Conservation (phyloP, 2,797 vertebrate genomes). For the Synanceia verrucosa region DNA sequence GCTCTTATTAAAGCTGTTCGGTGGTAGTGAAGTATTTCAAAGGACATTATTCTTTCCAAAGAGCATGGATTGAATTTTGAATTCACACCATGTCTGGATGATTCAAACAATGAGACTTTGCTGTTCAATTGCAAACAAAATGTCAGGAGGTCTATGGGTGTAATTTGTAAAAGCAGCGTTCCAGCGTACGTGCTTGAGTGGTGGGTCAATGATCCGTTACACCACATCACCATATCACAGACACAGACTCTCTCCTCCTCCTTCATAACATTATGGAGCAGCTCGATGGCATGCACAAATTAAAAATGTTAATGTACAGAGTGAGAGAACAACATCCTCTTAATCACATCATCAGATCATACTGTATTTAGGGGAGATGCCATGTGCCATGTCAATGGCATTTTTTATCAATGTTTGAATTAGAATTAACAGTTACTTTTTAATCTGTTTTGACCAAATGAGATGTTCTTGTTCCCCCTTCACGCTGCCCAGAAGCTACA, state of each 20-base stretch:
- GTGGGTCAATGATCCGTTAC: slow-evolving; percentile 74
- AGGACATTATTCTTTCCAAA: slow-evolving; percentile 37
- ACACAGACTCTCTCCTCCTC: slow-evolving; percentile 36
- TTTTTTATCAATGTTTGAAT: slow-evolving; percentile 17
- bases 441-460: slow-evolving; percentile 54
- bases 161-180: slow-evolving; percentile 76
- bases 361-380: not conserved
- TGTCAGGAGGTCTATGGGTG: slow-evolving; percentile 63
- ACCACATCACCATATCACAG: slow-evolving; percentile 43
- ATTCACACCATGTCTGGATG: slow-evolving; percentile 58
- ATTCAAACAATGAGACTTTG: slow-evolving; percentile 65
- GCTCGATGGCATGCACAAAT: slow-evolving; percentile 33
- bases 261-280: slow-evolving; percentile 40
- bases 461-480: slow-evolving; percentile 36
- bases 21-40: slow-evolving; percentile 45
- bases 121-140: slow-evolving; percentile 69
- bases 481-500: slow-evolving; percentile 32
- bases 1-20: slow-evolving; percentile 17
- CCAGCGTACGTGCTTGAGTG: slow-evolving; percentile 63
- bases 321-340: slow-evolving; percentile 41
- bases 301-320: slow-evolving; percentile 52
- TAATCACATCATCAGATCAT: slow-evolving; percentile 16
- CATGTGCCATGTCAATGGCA: slow-evolving; percentile 2
- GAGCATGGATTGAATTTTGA: slow-evolving; percentile 47
- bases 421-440: not conserved